phyloP scores from a whole-genome alignment of 92 coral and sea anemone genomes.

The Porites cylindrica region DNA sequence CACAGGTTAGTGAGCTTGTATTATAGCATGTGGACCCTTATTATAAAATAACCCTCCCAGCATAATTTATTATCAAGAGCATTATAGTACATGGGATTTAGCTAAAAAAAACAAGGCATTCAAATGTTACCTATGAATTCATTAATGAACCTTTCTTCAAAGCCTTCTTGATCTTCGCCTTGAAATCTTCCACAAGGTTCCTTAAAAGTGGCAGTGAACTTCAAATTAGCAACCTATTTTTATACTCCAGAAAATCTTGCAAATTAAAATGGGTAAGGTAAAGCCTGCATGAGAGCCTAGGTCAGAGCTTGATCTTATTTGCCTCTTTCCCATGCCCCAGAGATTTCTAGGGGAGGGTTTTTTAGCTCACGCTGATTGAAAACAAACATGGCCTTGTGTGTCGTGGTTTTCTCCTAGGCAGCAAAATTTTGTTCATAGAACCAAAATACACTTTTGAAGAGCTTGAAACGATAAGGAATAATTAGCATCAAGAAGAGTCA shows the following conservation, averaged over 20 bases:
- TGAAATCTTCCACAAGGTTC: slow-evolving; percentile 3
- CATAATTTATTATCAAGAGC: neutral
- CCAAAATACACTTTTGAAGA: too few relatives aligned
- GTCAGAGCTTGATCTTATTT: too few relatives aligned
- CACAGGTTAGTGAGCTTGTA: neutral
- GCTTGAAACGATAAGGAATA: too few relatives aligned
- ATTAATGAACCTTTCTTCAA: slow-evolving; percentile 4
- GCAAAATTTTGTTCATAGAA: too few relatives aligned
- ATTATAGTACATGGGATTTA: neutral
- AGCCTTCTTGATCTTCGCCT: neutral
- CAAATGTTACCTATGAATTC: slow-evolving; percentile 7
- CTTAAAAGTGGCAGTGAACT: neutral
- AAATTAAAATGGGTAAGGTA: too few relatives aligned
- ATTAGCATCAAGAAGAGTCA: too few relatives aligned
- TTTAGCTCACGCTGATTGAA: too few relatives aligned
- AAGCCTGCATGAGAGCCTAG: too few relatives aligned
- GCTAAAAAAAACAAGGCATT: neutral
- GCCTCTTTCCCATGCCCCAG: too few relatives aligned
- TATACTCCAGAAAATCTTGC: neutral
- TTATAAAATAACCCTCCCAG: neutral
- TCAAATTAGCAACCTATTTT: neutral
- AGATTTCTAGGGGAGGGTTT: too few relatives aligned
- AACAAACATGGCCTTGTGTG: too few relatives aligned
- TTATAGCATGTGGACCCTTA: neutral
- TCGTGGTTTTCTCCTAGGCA: too few relatives aligned